These are phyloP conservation scores for Gymnothorax javanicus DNA, from an alignment of 2,797 vertebrate genomes.

Conservation along the genomic window DNA sequence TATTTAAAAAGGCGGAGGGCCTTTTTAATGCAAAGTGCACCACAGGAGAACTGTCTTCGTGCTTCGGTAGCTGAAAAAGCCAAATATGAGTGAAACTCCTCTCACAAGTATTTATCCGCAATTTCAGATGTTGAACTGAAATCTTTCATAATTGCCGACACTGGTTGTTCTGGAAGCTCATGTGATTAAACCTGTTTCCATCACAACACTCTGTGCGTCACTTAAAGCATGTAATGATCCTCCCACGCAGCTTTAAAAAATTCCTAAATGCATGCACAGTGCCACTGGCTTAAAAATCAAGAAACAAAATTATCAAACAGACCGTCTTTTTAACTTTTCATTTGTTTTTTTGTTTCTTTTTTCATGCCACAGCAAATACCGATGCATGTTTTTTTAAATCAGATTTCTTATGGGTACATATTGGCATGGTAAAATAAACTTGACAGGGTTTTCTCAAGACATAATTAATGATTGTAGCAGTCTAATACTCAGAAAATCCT, in stretches of 20 bases:
- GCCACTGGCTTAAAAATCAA: slow-evolving; percentile 8
- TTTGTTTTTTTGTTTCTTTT: slow-evolving; percentile 64
- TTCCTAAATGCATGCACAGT: slow-evolving; percentile 35
- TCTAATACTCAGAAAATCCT: slow-evolving; percentile 55
- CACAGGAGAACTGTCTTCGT: background rate
- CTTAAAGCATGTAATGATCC: slow-evolving; percentile 48
- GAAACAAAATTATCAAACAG: background rate
- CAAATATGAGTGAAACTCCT: slow-evolving; percentile 28
- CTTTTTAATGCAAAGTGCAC: slow-evolving; percentile 4
- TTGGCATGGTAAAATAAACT: slow-evolving; percentile 68
- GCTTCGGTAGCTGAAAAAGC: background rate
- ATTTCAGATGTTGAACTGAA: slow-evolving; percentile 16
- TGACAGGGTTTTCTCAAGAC: slow-evolving; percentile 60
- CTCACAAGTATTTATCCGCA: slow-evolving; percentile 43
- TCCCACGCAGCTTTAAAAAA: slow-evolving; percentile 57
- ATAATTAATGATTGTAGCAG: slow-evolving; percentile 66
- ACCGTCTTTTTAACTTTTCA: slow-evolving; percentile 50
- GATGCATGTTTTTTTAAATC: slow-evolving; percentile 65
- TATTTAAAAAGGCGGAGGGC: background rate
- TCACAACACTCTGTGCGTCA: slow-evolving; percentile 42
- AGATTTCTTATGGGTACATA: slow-evolving; percentile 70
- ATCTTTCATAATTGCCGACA: slow-evolving; percentile 59
- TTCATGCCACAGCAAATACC: slow-evolving; percentile 55
- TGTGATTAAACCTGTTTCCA: slow-evolving; percentile 60
- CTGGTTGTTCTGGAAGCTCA: slow-evolving; percentile 60